A percentile compares a stretch with the other conserved stretches of the same genome.
These are phyloP conservation scores for Cephalopachus bancanus DNA, from an alignment of 2,797 vertebrate genomes.

Conservation along the genomic window DNA sequence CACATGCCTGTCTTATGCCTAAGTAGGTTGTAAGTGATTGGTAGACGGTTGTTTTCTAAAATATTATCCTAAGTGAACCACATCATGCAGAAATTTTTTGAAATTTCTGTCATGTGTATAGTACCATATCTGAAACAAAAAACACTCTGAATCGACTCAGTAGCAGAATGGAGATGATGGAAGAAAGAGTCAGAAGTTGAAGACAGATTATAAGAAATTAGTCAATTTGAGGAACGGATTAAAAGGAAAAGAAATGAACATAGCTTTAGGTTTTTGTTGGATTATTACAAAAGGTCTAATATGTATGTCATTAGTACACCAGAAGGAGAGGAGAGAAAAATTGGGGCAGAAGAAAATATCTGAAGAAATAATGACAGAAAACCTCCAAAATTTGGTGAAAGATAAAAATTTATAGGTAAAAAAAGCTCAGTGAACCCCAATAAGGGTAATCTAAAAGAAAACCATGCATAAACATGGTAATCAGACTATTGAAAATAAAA, in stretches of 20 bases:
- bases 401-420: not conserved
- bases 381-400: not conserved
- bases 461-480: not conserved
- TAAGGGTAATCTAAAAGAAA: slow-evolving; percentile 14
- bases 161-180: not conserved
- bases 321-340: not conserved
- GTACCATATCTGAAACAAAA: not conserved
- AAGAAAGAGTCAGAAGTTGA: not conserved
- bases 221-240: not conserved
- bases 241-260: not conserved
- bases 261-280: not conserved
- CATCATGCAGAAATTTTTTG: not conserved
- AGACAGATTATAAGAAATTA: not conserved
- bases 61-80: not conserved
- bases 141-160: not conserved
- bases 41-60: slow-evolving; percentile 12
- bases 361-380: not conserved
- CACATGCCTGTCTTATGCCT: not conserved
- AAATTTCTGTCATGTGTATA: not conserved
- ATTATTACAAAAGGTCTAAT: not conserved
- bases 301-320: not conserved
- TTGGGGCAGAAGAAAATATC: not conserved
- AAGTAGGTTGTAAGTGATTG: not conserved
- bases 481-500: not conserved
- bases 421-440: not conserved